Conservation (phyloP, 2,113 vertebrate species). For the Falcunculus frontatus region DNA sequence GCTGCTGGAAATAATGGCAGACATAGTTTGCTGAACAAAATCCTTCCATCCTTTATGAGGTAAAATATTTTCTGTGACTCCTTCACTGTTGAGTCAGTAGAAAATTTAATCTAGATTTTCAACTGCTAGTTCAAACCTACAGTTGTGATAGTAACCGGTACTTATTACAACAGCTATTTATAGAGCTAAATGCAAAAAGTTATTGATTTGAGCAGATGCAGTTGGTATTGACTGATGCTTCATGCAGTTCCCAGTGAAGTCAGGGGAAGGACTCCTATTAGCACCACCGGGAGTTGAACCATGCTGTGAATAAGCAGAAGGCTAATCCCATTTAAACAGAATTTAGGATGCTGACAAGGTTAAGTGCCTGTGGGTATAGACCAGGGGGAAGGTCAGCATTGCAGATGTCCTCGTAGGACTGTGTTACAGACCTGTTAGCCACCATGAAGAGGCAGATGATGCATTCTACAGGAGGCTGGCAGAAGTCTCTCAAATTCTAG, state of each 20-base stretch:
- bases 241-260: background rate
- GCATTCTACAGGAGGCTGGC: background rate
- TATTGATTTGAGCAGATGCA: background rate
- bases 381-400: background rate
- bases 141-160: background rate
- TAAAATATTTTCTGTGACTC: background rate
- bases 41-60: background rate
- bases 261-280: background rate
- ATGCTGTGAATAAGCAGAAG: background rate
- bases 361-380: background rate
- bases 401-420: background rate
- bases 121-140: background rate
- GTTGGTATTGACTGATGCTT: background rate
- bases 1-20: background rate
- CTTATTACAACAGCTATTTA: background rate
- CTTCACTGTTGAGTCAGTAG: background rate
- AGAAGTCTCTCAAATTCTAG: background rate
- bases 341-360: background rate
- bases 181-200: background rate
- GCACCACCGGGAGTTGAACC: background rate
- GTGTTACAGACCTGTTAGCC: background rate
- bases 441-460: background rate
- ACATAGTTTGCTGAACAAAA: background rate
- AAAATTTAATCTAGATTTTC: background rate
- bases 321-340: background rate